These are phyloP conservation scores for Aulostomus chinensis DNA, from an alignment of 2,797 vertebrate genomes.

Conservation along the genomic window DNA sequence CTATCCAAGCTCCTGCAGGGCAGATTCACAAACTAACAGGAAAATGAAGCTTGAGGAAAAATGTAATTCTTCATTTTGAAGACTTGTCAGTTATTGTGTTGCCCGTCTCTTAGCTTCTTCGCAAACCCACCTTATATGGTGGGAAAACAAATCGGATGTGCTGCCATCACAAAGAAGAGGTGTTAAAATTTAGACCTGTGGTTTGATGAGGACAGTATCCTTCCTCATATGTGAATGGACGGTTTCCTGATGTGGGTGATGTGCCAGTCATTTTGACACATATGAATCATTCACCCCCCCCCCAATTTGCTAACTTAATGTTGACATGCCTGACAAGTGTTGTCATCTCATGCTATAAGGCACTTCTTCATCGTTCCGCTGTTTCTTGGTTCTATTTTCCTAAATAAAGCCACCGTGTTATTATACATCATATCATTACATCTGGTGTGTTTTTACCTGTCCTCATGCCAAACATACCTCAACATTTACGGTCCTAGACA, in stretches of 20 bases:
- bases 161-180: neutral
- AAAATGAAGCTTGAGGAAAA: too few species aligned
- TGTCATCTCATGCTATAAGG: conserved; percentile 2
- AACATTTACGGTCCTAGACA: too few species aligned
- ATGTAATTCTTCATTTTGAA: too few species aligned
- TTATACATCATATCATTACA: too few species aligned
- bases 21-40: too few species aligned
- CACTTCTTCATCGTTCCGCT: neutral
- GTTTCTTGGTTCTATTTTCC: neutral
- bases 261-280: conserved; percentile 10
- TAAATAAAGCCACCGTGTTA: neutral
- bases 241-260: conserved; percentile 27
- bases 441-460: too few species aligned
- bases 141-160: neutral
- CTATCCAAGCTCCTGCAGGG: neutral
- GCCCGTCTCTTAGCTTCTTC: neutral
- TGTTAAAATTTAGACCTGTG: neutral
- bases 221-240: conserved; percentile 18
- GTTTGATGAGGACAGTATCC: conserved; percentile 10
- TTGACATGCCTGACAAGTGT: conserved; percentile 2
- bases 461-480: too few species aligned
- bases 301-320: neutral
- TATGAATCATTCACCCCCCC: conserved; percentile 1
- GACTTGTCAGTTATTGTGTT: too few species aligned
- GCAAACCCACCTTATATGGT: conserved; percentile 22